Base-by-base conservation (phyloP, 2,888 invertebrate species). In the Sialis fuliginosa region DNA sequence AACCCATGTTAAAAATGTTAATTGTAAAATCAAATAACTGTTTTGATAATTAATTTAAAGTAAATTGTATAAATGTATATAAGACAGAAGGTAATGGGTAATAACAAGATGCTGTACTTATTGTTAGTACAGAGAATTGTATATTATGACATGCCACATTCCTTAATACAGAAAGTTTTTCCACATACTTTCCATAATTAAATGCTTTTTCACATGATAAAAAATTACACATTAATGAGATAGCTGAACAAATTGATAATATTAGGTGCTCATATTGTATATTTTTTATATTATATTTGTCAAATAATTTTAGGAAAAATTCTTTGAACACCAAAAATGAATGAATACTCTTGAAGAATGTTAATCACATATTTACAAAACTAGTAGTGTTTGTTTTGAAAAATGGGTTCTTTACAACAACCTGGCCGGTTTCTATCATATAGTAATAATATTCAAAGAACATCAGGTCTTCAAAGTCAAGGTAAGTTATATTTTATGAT, bases 381-480 rank as follows among this genome's bases (percentile, higher is more conserved):
- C 6, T 6, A 22, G 9, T 41, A 22, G 6, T 40, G 9, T 22
- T 41, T 10, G 9, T 6, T 9, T 22, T 12, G 9, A 12, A 41
- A 41, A 40, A 57, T 57, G 56, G 56, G 55, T 49, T 54, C 56
- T 22, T 49, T 54, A 39, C 56, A 56, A 47, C 55, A 55, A 46
- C 53, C 54, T 43, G 52, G 54, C 40, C 48, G 56, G 48, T 57
- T 53, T 50, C 48, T 53, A 43, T 53, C 53, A n/a, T 55, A 55
- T 46, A 51, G 51, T n/a, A 47, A 47, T 42, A 42, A 33, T 35
- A 6, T 34, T 6, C 47, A 47, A 47, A 13, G 47, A 34, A 51
- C 53, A n/a, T 51, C 51, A 13, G 50, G 51, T 45, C 49, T 54
- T 35, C 52, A 52, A 47, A 49, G 51, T 22, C 56, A 54, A 52